A percentile compares a stretch with the other conserved stretches of the same genome.
These are phyloP conservation scores for Chaetodon trifasciatus DNA, from an alignment of 2,797 vertebrate species.

Conservation along the genomic window DNA sequence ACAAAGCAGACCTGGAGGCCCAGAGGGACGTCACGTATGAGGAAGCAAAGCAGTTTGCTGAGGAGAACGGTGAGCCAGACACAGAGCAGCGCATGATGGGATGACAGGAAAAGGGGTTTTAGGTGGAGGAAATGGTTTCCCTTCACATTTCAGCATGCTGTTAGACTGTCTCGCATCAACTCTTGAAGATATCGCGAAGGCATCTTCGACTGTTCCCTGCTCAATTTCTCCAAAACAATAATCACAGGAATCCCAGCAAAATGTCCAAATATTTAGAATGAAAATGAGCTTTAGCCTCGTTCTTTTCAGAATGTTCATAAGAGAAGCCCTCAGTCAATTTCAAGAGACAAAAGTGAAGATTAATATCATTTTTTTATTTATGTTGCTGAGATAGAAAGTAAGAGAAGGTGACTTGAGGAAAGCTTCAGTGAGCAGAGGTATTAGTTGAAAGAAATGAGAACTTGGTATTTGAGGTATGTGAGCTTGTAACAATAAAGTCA, in stretches of 20 bases:
- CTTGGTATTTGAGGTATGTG: conserved; percentile 20
- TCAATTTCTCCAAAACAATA: conserved; percentile 12
- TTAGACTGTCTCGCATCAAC: neutral
- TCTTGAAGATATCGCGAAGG: neutral
- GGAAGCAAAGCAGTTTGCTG: conserved; percentile 99
- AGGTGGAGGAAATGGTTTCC: neutral
- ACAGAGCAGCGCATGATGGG: neutral
- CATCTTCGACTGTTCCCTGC: neutral
- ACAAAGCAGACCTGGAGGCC: conserved; percentile 98
- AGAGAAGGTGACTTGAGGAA: neutral
- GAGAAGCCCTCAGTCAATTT: neutral
- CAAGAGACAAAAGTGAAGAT: conserved; percentile 15
- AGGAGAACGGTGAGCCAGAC: conserved; percentile 94
- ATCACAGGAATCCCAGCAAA: conserved; percentile 14
- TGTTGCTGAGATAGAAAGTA: conserved; percentile 15
- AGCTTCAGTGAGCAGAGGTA: conserved; percentile 7
- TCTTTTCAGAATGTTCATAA: conserved; percentile 12
- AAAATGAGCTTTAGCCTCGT: neutral
- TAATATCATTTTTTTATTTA: neutral
- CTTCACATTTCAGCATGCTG: neutral
- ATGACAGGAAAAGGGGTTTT: neutral
- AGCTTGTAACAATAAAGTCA: conserved; percentile 10
- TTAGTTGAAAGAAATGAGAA: conserved; percentile 14
- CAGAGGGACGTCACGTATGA: conserved; percentile 99
- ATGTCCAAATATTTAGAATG: conserved; percentile 30